Evolutionary conservation across 2,888 invertebrate genomes (phyloP).

Genomic region (Stenoptilia bipunctidactyla): DNA sequence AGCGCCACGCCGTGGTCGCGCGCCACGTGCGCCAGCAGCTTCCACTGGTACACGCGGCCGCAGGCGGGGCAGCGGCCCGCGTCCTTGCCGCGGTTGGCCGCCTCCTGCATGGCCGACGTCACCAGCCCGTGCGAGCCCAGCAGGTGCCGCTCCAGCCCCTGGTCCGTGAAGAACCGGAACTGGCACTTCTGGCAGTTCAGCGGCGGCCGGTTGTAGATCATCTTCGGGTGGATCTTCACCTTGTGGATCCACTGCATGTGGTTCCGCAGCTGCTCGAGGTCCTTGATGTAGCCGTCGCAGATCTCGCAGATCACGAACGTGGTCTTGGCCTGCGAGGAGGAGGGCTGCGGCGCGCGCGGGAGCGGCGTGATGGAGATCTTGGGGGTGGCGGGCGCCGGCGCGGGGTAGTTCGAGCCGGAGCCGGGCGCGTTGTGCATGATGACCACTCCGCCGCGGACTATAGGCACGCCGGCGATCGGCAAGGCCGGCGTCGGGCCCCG

Average conservation of each 20-base stretch:
- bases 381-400: conserved; percentile 75
- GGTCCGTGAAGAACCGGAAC: conserved; percentile 96
- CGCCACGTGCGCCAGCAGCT: conserved; percentile 91
- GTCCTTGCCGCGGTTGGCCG: conserved; percentile 95
- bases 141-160: conserved; percentile 95
- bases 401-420: not conserved
- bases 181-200: conserved; percentile 97
- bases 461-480: conserved; percentile 56
- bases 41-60: conserved; percentile 87
- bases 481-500: conserved; percentile 32
- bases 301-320: conserved; percentile 97
- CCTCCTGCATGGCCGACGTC: conserved; percentile 96
- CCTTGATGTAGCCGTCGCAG: conserved; percentile 97
- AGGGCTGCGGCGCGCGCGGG: conserved; percentile 75
- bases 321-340: conserved; percentile 72
- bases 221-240: conserved; percentile 96
- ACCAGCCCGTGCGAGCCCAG: conserved; percentile 95
- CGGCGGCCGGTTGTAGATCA: conserved; percentile 95
- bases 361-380: conserved; percentile 94
- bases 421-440: conserved; percentile 74
- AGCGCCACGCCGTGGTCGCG: conserved; percentile 94
- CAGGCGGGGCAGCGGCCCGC: conserved; percentile 95
- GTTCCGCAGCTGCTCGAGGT: conserved; percentile 92
- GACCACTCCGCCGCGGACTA: conserved; percentile 73
- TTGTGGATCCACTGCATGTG: conserved; percentile 99